Conservation (phyloP, 2,888 invertebrate genomes). For the Tenthredo notha region DNA sequence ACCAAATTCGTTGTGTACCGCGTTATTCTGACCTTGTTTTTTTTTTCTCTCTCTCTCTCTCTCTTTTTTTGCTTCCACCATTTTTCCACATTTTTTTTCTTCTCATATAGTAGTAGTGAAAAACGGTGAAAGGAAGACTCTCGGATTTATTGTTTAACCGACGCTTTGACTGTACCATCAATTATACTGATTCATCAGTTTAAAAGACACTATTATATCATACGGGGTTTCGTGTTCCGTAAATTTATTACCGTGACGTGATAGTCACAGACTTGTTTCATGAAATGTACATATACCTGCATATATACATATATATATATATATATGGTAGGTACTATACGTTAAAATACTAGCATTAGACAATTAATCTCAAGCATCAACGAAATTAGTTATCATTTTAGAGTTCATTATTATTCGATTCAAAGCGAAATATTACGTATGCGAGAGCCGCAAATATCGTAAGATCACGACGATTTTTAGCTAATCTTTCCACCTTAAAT, state of each 20-base stretch:
- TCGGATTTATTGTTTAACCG: conserved; percentile 15
- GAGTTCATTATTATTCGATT: background rate
- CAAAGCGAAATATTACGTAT: background rate
- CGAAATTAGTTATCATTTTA: background rate
- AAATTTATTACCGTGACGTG: conserved; percentile 36
- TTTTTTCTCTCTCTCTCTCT: too few relatives aligned
- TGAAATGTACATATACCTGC: background rate
- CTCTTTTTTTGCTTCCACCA: too few relatives aligned
- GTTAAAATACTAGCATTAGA: conserved; percentile 16
- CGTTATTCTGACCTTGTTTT: background rate
- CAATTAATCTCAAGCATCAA: background rate
- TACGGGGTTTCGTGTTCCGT: conserved; percentile 17
- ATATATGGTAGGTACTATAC: background rate
- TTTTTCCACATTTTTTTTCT: background rate
- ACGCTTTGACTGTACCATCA: conserved; percentile 24
- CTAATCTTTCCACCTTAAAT: background rate
- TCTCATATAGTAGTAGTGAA: background rate
- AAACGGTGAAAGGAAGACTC: background rate
- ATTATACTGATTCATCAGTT: conserved; percentile 41
- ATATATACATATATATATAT: background rate
- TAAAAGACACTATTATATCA: conserved; percentile 22
- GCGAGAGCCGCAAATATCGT: background rate
- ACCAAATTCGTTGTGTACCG: background rate
- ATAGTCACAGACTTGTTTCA: conserved; percentile 30
- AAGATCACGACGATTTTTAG: background rate